Conservation (phyloP, 2,888 invertebrate species). For the Drosophila pegasa region DNA sequence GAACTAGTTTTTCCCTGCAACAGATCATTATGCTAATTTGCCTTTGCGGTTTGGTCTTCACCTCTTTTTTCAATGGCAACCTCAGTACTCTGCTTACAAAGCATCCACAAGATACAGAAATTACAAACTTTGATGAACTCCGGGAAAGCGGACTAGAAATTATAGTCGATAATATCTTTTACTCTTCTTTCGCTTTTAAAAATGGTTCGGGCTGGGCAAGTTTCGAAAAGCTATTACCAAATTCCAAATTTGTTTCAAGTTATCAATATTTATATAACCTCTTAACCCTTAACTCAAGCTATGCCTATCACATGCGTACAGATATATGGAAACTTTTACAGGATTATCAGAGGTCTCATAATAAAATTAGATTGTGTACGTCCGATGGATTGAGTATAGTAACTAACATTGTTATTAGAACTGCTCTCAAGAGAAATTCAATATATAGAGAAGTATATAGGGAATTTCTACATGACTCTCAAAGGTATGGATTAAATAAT, state of each 20-base stretch:
- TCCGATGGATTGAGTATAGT: neutral
- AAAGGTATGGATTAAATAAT: neutral
- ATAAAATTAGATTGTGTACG: constrained; percentile 3
- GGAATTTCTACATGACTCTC: neutral
- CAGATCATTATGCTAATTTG: constrained; percentile 42
- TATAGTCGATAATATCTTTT: neutral
- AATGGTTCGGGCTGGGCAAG: too few relatives aligned
- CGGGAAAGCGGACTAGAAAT: constrained; percentile 18
- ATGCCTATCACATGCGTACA: constrained; percentile 1
- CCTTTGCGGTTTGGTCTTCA: constrained; percentile 41
- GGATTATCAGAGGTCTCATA: constrained; percentile 5
- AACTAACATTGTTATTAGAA: fast-evolving
- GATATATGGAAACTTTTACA: neutral
- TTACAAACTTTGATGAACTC: constrained; percentile 33
- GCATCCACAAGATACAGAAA: neutral
- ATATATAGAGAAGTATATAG: constrained; percentile 12
- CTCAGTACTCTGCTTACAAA: constrained; percentile 45
- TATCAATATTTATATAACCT: neutral
- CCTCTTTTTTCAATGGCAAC: constrained; percentile 44
- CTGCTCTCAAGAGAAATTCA: constrained; percentile 14
- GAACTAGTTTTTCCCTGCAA: constrained; percentile 24
- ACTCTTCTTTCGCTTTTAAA: fast-evolving
- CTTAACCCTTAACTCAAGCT: constrained; percentile 8
- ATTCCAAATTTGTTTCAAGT: neutral
- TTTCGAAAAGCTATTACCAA: constrained; percentile 13